Conservation (phyloP, 2,113 vertebrate species). For the Myiozetetes cayanensis region DNA sequence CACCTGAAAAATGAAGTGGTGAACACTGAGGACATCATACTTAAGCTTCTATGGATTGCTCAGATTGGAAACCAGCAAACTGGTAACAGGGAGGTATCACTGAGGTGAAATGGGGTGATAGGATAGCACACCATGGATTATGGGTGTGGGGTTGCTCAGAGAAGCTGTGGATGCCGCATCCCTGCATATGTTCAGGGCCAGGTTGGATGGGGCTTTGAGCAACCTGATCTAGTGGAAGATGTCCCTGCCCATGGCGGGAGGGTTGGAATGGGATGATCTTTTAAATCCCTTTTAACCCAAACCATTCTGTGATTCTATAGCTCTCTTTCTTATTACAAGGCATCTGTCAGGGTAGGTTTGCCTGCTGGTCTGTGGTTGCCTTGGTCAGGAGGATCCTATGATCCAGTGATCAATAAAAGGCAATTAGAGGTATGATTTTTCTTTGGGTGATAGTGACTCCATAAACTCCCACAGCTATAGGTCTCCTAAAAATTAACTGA, state of each 20-base stretch:
- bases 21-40: not conserved
- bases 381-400: not conserved
- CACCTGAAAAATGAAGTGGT: not conserved
- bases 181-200: not conserved
- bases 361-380: not conserved
- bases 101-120: not conserved
- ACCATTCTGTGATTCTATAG: not conserved
- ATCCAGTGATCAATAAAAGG: not conserved
- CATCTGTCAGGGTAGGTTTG: not conserved
- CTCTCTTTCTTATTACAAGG: rapidly evolving
- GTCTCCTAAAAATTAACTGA: not conserved
- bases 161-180: not conserved
- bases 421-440: not conserved
- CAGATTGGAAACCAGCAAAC: not conserved
- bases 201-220: not conserved
- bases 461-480: not conserved
- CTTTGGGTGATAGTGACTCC: not conserved
- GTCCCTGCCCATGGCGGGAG: not conserved
- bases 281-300: not conserved
- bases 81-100: not conserved
- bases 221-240: not conserved
- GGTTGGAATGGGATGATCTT: not conserved
- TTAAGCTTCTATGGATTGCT: not conserved
- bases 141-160: not conserved
- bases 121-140: not conserved